Conservation (phyloP, 2,888 invertebrate genomes). For the Acheta domesticus region DNA sequence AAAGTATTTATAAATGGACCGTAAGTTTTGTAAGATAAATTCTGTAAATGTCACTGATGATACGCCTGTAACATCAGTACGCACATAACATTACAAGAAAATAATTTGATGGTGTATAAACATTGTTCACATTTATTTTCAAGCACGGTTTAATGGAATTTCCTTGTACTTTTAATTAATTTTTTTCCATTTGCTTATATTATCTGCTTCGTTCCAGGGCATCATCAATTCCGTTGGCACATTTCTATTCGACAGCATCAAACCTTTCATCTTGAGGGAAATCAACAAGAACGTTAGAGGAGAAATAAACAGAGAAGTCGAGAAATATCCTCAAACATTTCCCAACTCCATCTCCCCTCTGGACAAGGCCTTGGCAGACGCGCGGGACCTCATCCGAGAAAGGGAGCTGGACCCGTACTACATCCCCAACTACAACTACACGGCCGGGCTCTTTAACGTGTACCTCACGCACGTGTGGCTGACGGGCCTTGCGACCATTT, state of each 20-base stretch:
- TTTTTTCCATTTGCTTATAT: too few species aligned
- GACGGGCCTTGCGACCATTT: conserved; percentile 74
- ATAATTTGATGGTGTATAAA: too few species aligned
- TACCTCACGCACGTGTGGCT: conserved; percentile 72
- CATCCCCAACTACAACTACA: conserved; percentile 69
- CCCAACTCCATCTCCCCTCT: conserved; percentile 83
- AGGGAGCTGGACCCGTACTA: conserved; percentile 70
- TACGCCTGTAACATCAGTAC: too few species aligned
- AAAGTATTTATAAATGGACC: too few species aligned
- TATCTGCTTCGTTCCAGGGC: conserved; percentile 53
- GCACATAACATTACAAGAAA: too few species aligned
- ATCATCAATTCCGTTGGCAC: conserved; percentile 78
- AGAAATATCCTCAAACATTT: conserved; percentile 67
- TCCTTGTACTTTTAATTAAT: too few species aligned
- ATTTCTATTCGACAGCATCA: conserved; percentile 81
- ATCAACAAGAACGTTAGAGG: conserved; percentile 70
- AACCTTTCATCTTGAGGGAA: conserved; percentile 75
- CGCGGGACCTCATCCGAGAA: conserved; percentile 63
- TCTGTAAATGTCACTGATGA: too few species aligned
- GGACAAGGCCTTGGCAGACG: conserved; percentile 76
- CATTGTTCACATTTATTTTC: too few species aligned
- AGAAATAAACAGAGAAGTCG: conserved; percentile 71
- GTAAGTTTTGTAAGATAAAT: too few species aligned
- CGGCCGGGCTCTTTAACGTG: conserved; percentile 58
- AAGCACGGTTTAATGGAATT: too few species aligned